These are phyloP conservation scores for Ptychadena robeensis DNA, from an alignment of 2,797 vertebrate species.

Conservation along the genomic window DNA sequence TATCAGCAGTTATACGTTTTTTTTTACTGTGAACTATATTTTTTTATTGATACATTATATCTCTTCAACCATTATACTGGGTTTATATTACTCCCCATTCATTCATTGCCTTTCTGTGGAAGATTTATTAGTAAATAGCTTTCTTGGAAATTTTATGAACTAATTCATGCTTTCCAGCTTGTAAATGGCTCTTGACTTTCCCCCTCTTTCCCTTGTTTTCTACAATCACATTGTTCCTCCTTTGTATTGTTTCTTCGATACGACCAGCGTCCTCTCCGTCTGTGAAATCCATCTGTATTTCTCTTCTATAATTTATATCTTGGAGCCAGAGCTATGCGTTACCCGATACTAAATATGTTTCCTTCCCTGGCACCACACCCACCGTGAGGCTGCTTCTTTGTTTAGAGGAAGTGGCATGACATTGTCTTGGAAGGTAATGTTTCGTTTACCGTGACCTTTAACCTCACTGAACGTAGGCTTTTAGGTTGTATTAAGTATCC, in stretches of 20 bases:
- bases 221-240: background rate
- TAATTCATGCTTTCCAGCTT: background rate
- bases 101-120: background rate
- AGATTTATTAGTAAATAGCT: background rate
- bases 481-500: too few species aligned
- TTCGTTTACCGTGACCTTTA: background rate
- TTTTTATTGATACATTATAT: too few species aligned
- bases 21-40: background rate
- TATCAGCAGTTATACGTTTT: background rate
- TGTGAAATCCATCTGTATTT: conserved; percentile 45
- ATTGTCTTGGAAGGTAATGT: background rate
- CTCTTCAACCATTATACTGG: background rate
- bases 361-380: background rate
- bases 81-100: background rate
- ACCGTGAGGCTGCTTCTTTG: background rate
- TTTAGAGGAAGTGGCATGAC: background rate
- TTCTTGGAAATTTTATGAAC: background rate
- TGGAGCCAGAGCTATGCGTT: background rate
- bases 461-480: background rate
- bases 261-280: background rate
- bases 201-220: background rate
- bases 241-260: conserved; percentile 15
- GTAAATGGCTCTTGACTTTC: background rate
- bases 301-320: conserved; percentile 52
- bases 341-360: conserved; percentile 18